These are phyloP conservation scores for Leguminivora glycinivorella DNA, from an alignment of 1,140 invertebrate genomes.

Conservation along the genomic window DNA sequence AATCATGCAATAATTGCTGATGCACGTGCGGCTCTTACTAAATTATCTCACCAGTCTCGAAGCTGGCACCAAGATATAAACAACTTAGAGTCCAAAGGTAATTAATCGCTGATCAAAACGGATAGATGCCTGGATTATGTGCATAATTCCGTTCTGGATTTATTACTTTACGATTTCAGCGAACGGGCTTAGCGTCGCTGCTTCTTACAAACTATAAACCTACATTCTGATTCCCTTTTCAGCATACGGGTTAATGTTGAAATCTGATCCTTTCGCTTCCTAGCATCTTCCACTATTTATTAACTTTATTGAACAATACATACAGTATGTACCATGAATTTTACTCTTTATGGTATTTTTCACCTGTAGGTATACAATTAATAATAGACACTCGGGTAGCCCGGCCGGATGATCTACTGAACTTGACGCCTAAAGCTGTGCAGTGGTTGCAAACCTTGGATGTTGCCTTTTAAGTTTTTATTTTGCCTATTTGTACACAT, in stretches of 20 bases:
- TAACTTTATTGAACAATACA: not conserved
- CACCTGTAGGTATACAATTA: too few relatives aligned
- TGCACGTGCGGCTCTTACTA: not conserved
- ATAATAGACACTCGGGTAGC: too few relatives aligned
- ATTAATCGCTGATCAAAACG: slow-evolving; percentile 35
- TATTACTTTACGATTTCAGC: slow-evolving; percentile 45
- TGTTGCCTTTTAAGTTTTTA: too few relatives aligned
- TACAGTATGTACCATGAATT: not conserved
- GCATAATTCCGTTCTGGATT: slow-evolving; percentile 36
- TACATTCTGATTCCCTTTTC: slow-evolving; percentile 47
- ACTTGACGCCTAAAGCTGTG: too few relatives aligned
- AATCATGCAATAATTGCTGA: too few relatives aligned
- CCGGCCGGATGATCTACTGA: too few relatives aligned
- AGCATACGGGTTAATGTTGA: slow-evolving; percentile 33
- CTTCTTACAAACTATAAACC: slow-evolving; percentile 71
- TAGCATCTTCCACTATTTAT: not conserved
- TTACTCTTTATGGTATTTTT: not conserved
- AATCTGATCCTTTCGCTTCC: slow-evolving; percentile 23
- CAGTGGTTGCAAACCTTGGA: too few relatives aligned
- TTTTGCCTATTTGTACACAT: too few relatives aligned
- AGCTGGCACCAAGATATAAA: slow-evolving; percentile 3
- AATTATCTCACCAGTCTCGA: not conserved
- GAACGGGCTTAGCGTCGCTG: slow-evolving; percentile 39
- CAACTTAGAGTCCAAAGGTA: slow-evolving; percentile 27
- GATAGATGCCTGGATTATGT: slow-evolving; percentile 32